Evolutionary conservation across 2,888 invertebrate genomes (phyloP).

Genomic region (Hypercompe scribonia): DNA sequence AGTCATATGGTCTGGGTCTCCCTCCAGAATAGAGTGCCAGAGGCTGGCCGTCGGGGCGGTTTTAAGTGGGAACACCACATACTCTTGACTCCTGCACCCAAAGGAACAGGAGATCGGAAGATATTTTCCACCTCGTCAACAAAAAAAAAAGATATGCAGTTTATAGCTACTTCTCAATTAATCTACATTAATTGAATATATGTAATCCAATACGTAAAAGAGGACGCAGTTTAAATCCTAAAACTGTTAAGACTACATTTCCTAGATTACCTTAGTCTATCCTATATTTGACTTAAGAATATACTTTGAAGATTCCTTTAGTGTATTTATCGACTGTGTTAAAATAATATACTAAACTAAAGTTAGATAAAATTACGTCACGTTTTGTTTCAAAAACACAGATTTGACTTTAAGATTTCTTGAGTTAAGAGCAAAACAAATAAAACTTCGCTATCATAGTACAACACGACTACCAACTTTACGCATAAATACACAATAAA

Average conservation of each 20-base stretch:
- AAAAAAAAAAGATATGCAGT: too few species aligned
- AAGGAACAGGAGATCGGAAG: too few species aligned
- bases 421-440: not conserved
- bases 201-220: not conserved
- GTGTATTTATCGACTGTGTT: not conserved
- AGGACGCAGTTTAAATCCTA: not conserved
- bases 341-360: not conserved
- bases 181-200: too few species aligned
- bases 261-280: not conserved
- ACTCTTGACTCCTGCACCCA: too few species aligned
- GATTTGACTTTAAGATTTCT: not conserved
- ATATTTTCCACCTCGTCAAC: too few species aligned
- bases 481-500: constrained; percentile 3
- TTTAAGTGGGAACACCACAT: too few species aligned
- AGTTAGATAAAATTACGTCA: not conserved
- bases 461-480: constrained; percentile 1
- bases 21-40: too few species aligned
- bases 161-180: too few species aligned
- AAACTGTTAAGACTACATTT: not conserved
- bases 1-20: too few species aligned
- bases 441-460: not conserved
- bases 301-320: not conserved
- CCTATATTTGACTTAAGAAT: not conserved
- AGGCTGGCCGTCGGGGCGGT: too few species aligned
- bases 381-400: not conserved